Evolutionary conservation across 2,888 invertebrate species (phyloP).

Genomic region (Eudasyphora cyanicolor): DNA sequence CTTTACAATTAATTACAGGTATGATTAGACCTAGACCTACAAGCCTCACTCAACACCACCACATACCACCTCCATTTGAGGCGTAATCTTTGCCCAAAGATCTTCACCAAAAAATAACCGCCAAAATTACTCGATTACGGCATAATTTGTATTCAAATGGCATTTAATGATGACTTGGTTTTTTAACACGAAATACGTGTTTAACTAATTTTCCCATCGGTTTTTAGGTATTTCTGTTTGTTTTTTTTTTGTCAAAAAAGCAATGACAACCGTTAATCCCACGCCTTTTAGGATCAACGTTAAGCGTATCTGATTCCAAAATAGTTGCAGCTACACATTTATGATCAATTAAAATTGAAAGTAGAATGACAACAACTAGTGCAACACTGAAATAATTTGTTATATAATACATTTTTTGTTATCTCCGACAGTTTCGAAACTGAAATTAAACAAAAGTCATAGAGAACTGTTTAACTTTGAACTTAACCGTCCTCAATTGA

Average conservation of each 20-base stretch:
- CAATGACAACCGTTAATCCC: slow-evolving; percentile 6
- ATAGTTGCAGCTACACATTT: not conserved
- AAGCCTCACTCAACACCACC: not conserved
- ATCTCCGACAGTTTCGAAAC: too few species aligned
- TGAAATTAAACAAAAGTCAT: too few species aligned
- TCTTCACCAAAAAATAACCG: not conserved
- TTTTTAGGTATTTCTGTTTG: not conserved
- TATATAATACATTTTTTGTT: too few species aligned
- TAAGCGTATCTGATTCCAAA: not conserved
- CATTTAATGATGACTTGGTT: not conserved
- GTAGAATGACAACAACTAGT: not conserved
- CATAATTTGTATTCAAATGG: not conserved
- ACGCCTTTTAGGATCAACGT: not conserved
- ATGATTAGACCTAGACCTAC: slow-evolving; percentile 15
- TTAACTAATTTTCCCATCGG: not conserved
- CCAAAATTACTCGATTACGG: not conserved
- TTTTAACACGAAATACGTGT: slow-evolving; percentile 32
- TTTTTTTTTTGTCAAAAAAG: not conserved
- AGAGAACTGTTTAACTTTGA: too few species aligned
- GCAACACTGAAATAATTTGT: not conserved
- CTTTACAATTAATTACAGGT: too few species aligned
- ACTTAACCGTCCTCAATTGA: too few species aligned
- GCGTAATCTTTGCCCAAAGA: not conserved
- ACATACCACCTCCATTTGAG: not conserved
- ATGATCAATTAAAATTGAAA: not conserved